Base-by-base conservation (phyloP, 1,140 invertebrate species). In the Radopholus similis region DNA sequence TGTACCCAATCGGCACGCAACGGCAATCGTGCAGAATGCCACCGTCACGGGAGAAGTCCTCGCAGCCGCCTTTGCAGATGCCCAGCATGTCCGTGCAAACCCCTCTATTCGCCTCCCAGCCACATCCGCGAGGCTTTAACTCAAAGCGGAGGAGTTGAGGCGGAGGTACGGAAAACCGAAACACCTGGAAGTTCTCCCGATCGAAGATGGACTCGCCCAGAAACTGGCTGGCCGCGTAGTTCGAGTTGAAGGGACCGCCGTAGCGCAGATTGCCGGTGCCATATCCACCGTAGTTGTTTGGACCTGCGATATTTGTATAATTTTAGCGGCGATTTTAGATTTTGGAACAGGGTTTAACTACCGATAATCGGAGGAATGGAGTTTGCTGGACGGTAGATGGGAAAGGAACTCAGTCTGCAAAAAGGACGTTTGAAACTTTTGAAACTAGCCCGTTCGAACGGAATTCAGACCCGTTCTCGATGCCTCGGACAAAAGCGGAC, bases 61-160 rank as follows among this genome's bases (percentile, higher is more conserved):
- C 26, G 44, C 58, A 62, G 49, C 58, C 58, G 18, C 58, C 58
- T 9, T 62, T 62, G 30, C 58, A 62, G 44, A 62, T 62, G 6
- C 38, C 58, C n/a, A 62, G 30, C 42, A 62, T 34, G 44, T 62
- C 58, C 18, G 40, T 18, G 32, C 58, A 62, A n/a, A 23, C 44
- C 18, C 26, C 18, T 11, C 40, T 21, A n/a, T 21, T 34, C 8
- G n/a, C 21, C 5, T 62, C 58, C 21, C 37, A 62, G 6, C 58
- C 58, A 28, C 58, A 62, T 4, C 58, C 58, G 18, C 58, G 40
- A 4, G 40, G 32, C 58, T 62, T 30, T 47, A 2, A 26, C n/a
- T n/a, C n/a, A n/a, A n/a, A n/a, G n/a, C 6, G 13, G 28, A 11
- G 38, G n/a, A 32, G 32, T 57, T 57, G 0, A 28, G 47, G 47